Conservation (phyloP, 2,113 vertebrate genomes). For the Crotalus viridis region DNA sequence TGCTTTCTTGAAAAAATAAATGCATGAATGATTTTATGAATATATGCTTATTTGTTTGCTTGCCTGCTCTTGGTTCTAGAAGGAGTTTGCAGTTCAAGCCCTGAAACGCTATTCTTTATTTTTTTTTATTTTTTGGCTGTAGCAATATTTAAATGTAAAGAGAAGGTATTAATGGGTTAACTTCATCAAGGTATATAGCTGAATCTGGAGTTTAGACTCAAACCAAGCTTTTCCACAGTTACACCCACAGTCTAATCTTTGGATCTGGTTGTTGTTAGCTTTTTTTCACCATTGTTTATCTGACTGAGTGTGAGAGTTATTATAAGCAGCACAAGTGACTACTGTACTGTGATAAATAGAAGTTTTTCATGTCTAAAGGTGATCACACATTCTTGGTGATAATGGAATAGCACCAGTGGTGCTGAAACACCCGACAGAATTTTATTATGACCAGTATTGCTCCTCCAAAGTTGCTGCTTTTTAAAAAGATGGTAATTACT, state of each 20-base stretch:
- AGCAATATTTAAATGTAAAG: background rate
- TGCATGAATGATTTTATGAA: background rate
- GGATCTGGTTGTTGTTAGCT: background rate
- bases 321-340: background rate
- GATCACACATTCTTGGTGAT: slow-evolving; percentile 14
- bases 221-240: background rate
- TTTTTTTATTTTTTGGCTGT: background rate
- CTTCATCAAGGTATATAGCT: background rate
- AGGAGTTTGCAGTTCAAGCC: background rate
- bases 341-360: background rate
- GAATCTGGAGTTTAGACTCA: background rate
- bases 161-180: background rate
- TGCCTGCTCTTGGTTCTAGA: background rate
- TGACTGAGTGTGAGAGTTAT: background rate
- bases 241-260: background rate
- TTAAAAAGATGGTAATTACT: background rate
- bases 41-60: background rate
- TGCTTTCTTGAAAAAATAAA: background rate
- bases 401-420: slow-evolving; percentile 8
- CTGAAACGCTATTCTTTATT: too few species aligned
- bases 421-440: background rate
- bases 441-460: slow-evolving; percentile 1
- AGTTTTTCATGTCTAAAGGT: background rate
- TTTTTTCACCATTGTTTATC: background rate
- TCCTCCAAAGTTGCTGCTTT: background rate